These are phyloP conservation scores for Montipora capricornis DNA, from an alignment of 64 coral and sea anemone species.

Conservation along the genomic window DNA sequence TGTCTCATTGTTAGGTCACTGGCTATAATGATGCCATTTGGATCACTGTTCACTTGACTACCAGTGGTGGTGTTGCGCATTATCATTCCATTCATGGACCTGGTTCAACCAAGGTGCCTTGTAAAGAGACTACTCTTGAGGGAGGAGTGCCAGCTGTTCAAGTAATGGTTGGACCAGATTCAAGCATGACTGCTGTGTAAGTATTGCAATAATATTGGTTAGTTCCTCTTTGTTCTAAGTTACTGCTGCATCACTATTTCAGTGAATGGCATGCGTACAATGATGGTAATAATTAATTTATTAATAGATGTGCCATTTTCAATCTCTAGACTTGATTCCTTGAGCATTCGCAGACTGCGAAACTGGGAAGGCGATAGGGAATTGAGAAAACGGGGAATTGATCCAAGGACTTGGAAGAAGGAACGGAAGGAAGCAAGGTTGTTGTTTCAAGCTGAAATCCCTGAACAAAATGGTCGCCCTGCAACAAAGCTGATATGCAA, in stretches of 20 bases:
- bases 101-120: conserved; percentile 99
- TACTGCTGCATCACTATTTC: neutral
- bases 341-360: conserved; percentile 95
- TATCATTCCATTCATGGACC: conserved; percentile 98
- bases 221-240: too few species aligned
- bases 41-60: conserved; percentile 93
- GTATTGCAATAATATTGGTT: neutral
- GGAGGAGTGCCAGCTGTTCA: conserved; percentile 94
- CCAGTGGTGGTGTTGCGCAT: conserved; percentile 88
- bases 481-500: conserved; percentile 81
- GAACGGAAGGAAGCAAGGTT: conserved; percentile 96
- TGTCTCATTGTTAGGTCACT: conserved; percentile 53
- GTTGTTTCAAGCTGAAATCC: conserved; percentile 96
- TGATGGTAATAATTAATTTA: neutral
- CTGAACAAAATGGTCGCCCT: conserved; percentile 64
- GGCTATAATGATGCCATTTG: conserved; percentile 89
- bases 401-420: conserved; percentile 95
- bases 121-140: conserved; percentile 81
- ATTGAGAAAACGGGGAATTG: conserved; percentile 92
- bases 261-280: neutral
- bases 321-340: conserved; percentile 80
- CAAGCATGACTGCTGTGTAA: conserved; percentile 98
- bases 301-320: neutral
- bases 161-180: conserved; percentile 91
- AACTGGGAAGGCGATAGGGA: conserved; percentile 99